These are phyloP conservation scores for Phoebastria nigripes DNA, from an alignment of 2,797 vertebrate species.

Conservation along the genomic window DNA sequence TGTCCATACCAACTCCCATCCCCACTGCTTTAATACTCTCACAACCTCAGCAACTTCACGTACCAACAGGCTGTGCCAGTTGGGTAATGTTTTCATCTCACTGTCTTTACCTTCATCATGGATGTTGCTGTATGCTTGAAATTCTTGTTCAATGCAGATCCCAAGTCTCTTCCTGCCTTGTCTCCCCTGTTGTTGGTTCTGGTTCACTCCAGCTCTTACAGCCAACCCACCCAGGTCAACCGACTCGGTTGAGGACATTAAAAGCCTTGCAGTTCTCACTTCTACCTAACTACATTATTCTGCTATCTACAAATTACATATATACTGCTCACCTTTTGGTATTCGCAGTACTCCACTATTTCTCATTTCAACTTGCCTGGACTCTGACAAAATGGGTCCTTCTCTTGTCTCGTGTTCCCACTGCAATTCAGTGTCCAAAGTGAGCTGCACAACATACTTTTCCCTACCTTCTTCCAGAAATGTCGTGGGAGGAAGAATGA, in stretches of 20 bases:
- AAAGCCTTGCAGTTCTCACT: neutral
- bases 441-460: neutral
- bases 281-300: neutral
- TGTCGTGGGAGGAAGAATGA: neutral
- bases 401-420: neutral
- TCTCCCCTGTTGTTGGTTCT: neutral
- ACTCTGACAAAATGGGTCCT: neutral
- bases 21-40: neutral
- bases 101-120: neutral
- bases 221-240: neutral
- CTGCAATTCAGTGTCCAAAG: neutral
- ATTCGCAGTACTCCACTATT: neutral
- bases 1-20: too few relatives aligned
- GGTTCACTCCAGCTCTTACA: neutral
- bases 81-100: neutral
- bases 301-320: neutral
- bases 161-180: neutral
- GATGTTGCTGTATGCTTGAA: neutral
- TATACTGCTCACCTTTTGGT: neutral
- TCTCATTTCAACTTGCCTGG: neutral
- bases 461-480: neutral
- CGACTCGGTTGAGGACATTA: rapidly evolving
- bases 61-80: neutral
- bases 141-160: neutral
- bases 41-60: neutral